Evolutionary conservation across 2,888 invertebrate genomes (phyloP).

Genomic region (Dicycla oo): DNA sequence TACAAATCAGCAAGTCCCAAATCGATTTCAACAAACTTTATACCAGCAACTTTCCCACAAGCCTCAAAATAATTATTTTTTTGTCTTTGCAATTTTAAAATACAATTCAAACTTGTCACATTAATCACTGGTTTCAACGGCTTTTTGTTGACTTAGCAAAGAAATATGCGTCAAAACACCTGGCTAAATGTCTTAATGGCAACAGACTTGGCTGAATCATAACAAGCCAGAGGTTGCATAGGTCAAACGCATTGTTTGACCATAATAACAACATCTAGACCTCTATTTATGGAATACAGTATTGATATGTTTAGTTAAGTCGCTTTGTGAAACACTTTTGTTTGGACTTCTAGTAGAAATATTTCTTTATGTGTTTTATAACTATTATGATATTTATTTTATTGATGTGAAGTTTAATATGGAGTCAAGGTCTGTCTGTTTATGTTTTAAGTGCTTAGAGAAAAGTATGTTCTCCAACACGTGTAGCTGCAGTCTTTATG

Average conservation of each 20-base stretch:
- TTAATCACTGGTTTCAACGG: slow-evolving; percentile 39
- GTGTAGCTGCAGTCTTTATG: background rate
- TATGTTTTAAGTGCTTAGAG: background rate
- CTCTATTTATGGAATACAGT: slow-evolving; percentile 20
- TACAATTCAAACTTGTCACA: slow-evolving; percentile 26
- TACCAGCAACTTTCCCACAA: slow-evolving; percentile 7
- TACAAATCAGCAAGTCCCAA: background rate
- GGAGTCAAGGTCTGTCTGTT: background rate
- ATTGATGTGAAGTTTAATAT: background rate
- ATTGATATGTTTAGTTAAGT: slow-evolving; percentile 24
- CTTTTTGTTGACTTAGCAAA: slow-evolving; percentile 44
- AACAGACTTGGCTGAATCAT: slow-evolving; percentile 36
- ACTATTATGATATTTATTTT: background rate
- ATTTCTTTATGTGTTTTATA: slow-evolving; percentile 8
- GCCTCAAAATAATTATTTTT: slow-evolving; percentile 6
- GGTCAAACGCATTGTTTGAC: slow-evolving; percentile 45
- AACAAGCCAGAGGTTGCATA: slow-evolving; percentile 27
- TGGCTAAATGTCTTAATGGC: slow-evolving; percentile 45
- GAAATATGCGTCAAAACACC: slow-evolving; percentile 42
- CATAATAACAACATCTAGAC: slow-evolving; percentile 31
- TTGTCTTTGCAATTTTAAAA: slow-evolving; percentile 19
- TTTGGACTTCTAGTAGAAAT: slow-evolving; percentile 8
- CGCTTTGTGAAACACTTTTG: slow-evolving; percentile 13
- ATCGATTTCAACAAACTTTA: background rate
- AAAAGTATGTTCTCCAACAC: background rate